Evolutionary conservation across 2,888 invertebrate species (phyloP).

Genomic region (Eupithecia insigniata): DNA sequence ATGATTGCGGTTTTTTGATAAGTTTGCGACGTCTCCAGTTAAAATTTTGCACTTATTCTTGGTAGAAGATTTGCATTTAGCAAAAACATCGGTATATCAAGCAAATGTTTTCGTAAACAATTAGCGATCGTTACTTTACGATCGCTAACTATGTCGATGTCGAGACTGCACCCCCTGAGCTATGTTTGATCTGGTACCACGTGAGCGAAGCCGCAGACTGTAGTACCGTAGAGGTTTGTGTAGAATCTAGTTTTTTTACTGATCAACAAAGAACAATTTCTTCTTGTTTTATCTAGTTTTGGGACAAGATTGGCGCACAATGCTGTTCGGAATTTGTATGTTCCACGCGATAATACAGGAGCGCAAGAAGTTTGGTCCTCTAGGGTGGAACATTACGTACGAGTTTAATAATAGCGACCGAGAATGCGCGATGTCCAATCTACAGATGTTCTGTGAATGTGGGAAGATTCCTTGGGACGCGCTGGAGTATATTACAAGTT

Average conservation of each 20-base stretch:
- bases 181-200: not conserved
- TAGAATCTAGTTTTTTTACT: not conserved
- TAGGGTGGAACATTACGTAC: conserved; percentile 96
- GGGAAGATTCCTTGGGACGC: conserved; percentile 94
- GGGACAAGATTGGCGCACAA: conserved; percentile 87
- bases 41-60: too few relatives aligned
- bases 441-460: conserved; percentile 91
- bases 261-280: not conserved
- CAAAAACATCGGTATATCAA: too few relatives aligned
- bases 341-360: conserved; percentile 97
- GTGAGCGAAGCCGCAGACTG: not conserved
- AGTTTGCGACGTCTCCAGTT: too few relatives aligned
- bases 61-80: too few relatives aligned
- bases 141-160: too few relatives aligned
- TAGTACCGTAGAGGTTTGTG: not conserved
- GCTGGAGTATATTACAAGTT: conserved; percentile 93
- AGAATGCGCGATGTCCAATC: conserved; percentile 93
- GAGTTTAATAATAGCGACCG: conserved; percentile 97
- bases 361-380: conserved; percentile 94
- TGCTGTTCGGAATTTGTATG: conserved; percentile 93
- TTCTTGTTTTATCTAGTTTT: conserved; percentile 73
- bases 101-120: too few relatives aligned
- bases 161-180: too few relatives aligned
- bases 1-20: too few relatives aligned
- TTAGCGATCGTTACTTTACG: too few relatives aligned